A percentile compares a stretch with the other conserved stretches of the same genome.
Conservation (phyloP, 2,113 vertebrate genomes). For the Paralichthys olivaceus region DNA sequence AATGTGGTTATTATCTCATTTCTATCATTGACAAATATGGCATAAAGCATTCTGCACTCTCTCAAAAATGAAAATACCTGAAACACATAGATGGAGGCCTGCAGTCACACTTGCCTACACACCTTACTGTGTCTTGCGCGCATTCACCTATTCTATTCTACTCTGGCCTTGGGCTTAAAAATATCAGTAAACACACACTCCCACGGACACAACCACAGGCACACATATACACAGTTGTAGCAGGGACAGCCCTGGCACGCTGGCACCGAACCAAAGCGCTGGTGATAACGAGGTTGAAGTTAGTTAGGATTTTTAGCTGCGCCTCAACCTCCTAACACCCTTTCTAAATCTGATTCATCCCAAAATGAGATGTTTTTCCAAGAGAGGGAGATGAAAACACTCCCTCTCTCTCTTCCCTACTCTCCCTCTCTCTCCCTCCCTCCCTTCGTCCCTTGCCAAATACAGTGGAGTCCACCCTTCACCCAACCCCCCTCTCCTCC, state of each 20-base stretch:
- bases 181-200: constrained; percentile 51
- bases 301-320: constrained; percentile 67
- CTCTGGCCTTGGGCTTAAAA: constrained; percentile 64
- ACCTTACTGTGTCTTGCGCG: constrained; percentile 36
- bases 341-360: constrained; percentile 74
- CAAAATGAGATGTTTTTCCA: constrained; percentile 76
- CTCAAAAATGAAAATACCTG: constrained; percentile 7
- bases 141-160: constrained; percentile 45
- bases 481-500: constrained; percentile 20
- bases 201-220: constrained; percentile 35
- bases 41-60: constrained; percentile 6
- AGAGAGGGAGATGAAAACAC: constrained; percentile 69
- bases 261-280: constrained; percentile 65
- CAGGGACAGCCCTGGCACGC: constrained; percentile 63
- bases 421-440: constrained; percentile 39
- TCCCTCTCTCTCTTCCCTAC: constrained; percentile 29
- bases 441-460: constrained; percentile 69
- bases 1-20: constrained; percentile 23
- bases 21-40: constrained; percentile 26
- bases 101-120: constrained; percentile 35
- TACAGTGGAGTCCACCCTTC: constrained; percentile 60
- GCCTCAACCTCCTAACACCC: constrained; percentile 69
- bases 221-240: constrained; percentile 34
- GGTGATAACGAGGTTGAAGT: constrained; percentile 76
- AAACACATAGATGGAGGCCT: constrained; percentile 12